Base-by-base conservation (phyloP, 2,797 vertebrate genomes). In the Melopsittacus undulatus region DNA sequence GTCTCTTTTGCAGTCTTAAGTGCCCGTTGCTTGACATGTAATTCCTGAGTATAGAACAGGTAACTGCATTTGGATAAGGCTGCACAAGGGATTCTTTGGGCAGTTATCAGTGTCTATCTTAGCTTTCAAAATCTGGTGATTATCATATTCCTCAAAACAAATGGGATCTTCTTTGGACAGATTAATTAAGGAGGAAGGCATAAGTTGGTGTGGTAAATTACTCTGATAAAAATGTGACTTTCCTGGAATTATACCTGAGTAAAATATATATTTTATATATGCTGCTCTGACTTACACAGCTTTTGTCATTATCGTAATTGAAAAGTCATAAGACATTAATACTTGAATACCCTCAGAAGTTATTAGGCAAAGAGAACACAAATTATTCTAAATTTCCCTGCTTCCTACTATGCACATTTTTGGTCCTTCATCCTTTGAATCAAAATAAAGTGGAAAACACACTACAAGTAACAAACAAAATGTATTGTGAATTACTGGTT, bases 311-410 rank as follows among this genome's bases (percentile, higher is more conserved):
- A 72, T 30, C 34, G 21, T 87, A 80, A 77, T 69, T 94, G 87
- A 92, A 90, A 90, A 87, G 89, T 64, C 46, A 90, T 74, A 87
- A 56, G 70, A 62, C 4, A 38, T 94, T 95, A 95, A 91, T 83
- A 36, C 75, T 87, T 77, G 20, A 80, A 76, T 75, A 62, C 7
- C 18, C 34, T 42, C 57, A 59, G 75, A 63, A 80, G 36, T 67
- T 78, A 63, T 45, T 73, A 70, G 81, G 46, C 59, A 73, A 62
- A 92, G 63, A 92, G 21, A 10, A 12, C 11, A 57, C 7, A 40
- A 62, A 18, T 66, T 43, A 57, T 72, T 92, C 32, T 81, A 13
- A 67, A 49, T 72, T 68, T 24, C 38, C 13, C 17, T 5, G 1
- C 43, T 77, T 87, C 49, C 32, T 82, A 3, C 38, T 72, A 9